Evolutionary conservation across 30 jellyfish, hydroid and myxozoan species (phyloP).

Genomic region (Catostylus mosaicus): DNA sequence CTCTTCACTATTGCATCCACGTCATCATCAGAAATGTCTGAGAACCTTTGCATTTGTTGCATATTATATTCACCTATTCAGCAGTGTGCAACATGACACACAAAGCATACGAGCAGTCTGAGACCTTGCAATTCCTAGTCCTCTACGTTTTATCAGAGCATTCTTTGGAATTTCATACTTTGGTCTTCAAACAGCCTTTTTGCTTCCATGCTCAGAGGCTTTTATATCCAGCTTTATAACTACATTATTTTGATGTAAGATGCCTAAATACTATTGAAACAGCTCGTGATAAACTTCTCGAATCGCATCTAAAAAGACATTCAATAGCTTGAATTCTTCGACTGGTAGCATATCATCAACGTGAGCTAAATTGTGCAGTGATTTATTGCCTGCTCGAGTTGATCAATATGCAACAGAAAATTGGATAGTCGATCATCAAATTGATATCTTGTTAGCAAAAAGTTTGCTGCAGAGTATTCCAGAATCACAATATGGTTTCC

Average conservation of each 20-base stretch:
- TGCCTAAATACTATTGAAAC: slow-evolving; percentile 28
- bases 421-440: slow-evolving; percentile 27
- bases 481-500: slow-evolving; percentile 44
- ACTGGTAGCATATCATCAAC: slow-evolving; percentile 18
- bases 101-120: slow-evolving; percentile 51
- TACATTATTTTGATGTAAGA: slow-evolving; percentile 1
- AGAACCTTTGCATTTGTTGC: slow-evolving; percentile 31
- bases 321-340: slow-evolving; percentile 39
- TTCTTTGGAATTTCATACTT: slow-evolving; percentile 43
- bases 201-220: slow-evolving; percentile 43
- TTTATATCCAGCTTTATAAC: slow-evolving; percentile 22
- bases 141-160: slow-evolving; percentile 47
- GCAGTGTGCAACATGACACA: slow-evolving; percentile 75
- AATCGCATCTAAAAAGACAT: slow-evolving; percentile 45
- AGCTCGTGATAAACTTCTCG: slow-evolving; percentile 57
- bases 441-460: slow-evolving; percentile 38
- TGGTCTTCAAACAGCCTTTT: slow-evolving; percentile 68
- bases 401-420: slow-evolving; percentile 42
- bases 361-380: slow-evolving; percentile 35
- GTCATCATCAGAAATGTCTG: slow-evolving; percentile 50
- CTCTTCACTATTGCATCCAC: slow-evolving; percentile 43
- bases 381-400: slow-evolving; percentile 49
- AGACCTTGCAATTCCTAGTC: slow-evolving; percentile 63
- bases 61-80: slow-evolving; percentile 60
- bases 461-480: slow-evolving; percentile 54